Base-by-base conservation (phyloP, 2,113 vertebrate genomes). In the Piliocolobus tephrosceles region DNA sequence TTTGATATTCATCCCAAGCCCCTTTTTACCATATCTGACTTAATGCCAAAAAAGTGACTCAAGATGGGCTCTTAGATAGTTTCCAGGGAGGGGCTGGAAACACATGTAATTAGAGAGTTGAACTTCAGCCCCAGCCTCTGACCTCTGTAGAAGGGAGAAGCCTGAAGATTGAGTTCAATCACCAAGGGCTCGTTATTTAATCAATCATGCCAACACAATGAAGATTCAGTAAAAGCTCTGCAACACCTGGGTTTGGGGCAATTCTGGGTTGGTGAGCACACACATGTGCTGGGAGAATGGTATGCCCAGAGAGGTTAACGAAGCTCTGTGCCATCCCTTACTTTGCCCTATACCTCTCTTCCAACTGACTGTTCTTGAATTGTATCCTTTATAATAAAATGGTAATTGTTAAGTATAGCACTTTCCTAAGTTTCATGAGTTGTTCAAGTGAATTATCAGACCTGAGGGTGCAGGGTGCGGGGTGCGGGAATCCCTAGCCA, bases 371-470 rank as follows among this genome's bases (percentile, higher is more conserved):
- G 6, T 43, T 85, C 47, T 72, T 76, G 14, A 55, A 5, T 72
- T 38, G 11, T 30, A 50, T 52, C 38, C 2, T 55, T 90, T 58
- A 79, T 22, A 79, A 86, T 70, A 70, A 92, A 95, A 90, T 22
- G 12, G 40, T 4, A 14, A 52, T 35, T 70, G 22, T 73, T 66
- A 92, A 90, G 17, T 35, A 78, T 4, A 72, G 16, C 5, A 87
- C 1, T 68, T 90, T 52, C 32, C 23, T 95, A 73, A 78, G 52
- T 95, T 94, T 52, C 72, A 45, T 57, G 79, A 86, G 17, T 85
- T 88, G 22, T 73, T 88, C 40, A 43, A 73, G 25, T 80, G 57
- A 95, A 93, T 84, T 47, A 47, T 25, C 61, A 50, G 38, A 92
- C 58, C 27, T 55, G 16, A 80, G 2, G 17, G 0, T 3, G 13